phyloP scores from a whole-genome alignment of 2,113 vertebrate species.

The Peucedramus taeniatus region DNA sequence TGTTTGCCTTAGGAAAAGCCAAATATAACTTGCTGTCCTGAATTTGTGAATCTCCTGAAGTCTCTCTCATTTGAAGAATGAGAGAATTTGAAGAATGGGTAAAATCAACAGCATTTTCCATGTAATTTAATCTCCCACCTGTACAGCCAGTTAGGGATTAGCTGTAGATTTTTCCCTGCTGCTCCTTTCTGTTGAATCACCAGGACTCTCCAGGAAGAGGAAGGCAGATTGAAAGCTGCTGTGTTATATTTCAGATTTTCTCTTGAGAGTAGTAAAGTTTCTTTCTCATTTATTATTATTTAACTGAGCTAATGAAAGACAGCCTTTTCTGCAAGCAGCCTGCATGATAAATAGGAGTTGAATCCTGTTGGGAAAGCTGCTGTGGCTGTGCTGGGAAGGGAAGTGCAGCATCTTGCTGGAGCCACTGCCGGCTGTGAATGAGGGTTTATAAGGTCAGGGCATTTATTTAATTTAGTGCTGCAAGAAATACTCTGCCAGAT shows the following conservation, averaged over 20 bases:
- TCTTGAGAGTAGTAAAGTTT: background rate
- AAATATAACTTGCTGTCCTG: background rate
- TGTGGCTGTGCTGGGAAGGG: background rate
- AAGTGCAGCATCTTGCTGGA: background rate
- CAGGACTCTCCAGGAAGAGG: background rate
- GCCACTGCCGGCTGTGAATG: background rate
- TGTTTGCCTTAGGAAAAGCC: background rate
- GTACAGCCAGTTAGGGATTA: background rate
- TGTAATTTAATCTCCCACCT: background rate
- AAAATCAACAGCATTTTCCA: background rate
- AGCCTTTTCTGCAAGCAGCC: background rate
- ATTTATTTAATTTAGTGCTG: constrained; percentile 10
- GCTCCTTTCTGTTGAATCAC: background rate
- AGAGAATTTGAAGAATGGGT: background rate
- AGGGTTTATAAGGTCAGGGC: constrained; percentile 20
- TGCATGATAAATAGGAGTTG: background rate
- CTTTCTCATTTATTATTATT: background rate
- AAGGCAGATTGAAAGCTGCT: background rate
- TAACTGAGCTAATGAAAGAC: background rate
- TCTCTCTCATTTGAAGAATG: background rate
- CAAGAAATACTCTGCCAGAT: background rate
- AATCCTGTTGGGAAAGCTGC: background rate
- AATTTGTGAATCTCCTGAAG: background rate
- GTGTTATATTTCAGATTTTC: background rate
- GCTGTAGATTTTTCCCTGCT: background rate